phyloP scores from a whole-genome alignment of 1,140 invertebrate species.

The Diprion similis region DNA sequence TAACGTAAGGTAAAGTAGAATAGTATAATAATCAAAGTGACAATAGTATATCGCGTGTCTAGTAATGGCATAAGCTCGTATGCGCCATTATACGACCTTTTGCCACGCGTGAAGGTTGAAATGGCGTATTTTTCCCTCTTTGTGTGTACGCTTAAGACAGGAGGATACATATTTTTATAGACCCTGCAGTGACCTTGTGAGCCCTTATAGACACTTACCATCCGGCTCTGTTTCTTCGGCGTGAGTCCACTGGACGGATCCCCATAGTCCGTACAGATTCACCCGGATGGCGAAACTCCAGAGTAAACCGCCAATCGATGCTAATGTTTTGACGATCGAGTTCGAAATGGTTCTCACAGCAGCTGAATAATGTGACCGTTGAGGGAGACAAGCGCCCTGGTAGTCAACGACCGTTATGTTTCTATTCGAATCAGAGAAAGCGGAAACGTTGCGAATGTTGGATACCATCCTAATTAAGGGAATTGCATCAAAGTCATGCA shows the following conservation, averaged over 20 bases:
- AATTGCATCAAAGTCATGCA: too few relatives aligned
- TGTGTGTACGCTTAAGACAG: too few relatives aligned
- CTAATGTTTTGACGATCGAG: constrained; percentile 42
- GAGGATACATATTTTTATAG: neutral
- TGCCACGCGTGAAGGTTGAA: too few relatives aligned
- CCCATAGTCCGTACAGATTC: constrained; percentile 54
- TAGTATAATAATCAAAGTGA: too few relatives aligned
- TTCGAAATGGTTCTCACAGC: constrained; percentile 58
- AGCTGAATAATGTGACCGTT: constrained; percentile 74
- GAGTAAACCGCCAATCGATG: constrained; percentile 41
- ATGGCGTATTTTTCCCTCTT: too few relatives aligned
- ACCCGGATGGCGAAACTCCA: constrained; percentile 53
- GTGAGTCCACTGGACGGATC: constrained; percentile 46
- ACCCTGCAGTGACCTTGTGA: neutral
- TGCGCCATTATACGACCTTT: too few relatives aligned
- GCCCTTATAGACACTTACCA: neutral
- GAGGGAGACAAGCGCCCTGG: constrained; percentile 85
- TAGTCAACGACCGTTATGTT: constrained; percentile 87
- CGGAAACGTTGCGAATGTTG: too few relatives aligned
- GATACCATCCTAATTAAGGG: constrained; percentile 24
- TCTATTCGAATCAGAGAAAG: constrained; percentile 40
- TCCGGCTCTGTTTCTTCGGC: constrained; percentile 33
- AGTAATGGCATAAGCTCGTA: too few relatives aligned
- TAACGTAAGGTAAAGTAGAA: too few relatives aligned
- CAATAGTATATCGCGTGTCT: too few relatives aligned